These are phyloP conservation scores for Mamestra brassicae DNA, from an alignment of 2,888 invertebrate genomes.

Conservation along the genomic window DNA sequence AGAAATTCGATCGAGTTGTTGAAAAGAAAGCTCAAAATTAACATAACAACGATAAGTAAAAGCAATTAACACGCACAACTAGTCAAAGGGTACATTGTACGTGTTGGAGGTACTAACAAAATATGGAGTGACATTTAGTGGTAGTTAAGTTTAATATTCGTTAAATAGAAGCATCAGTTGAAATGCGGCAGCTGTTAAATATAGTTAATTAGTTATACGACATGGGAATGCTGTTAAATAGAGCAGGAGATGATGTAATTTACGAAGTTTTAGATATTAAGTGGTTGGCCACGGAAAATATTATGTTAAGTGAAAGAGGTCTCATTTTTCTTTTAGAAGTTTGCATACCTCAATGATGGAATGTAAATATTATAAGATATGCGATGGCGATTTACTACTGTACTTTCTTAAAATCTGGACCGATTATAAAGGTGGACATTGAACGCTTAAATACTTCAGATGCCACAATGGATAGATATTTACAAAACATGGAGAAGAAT, in stretches of 20 bases:
- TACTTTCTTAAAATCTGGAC: slow-evolving; percentile 4
- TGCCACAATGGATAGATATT: background rate
- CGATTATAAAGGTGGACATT: background rate
- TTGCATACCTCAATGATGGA: slow-evolving; percentile 41
- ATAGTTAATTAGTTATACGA: slow-evolving; percentile 83
- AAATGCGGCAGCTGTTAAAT: slow-evolving; percentile 85
- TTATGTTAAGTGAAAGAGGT: slow-evolving; percentile 44
- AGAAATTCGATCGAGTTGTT: slow-evolving; percentile 69
- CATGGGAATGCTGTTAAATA: slow-evolving; percentile 70
- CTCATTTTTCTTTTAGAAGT: slow-evolving; percentile 42
- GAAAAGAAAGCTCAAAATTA: slow-evolving; percentile 74
- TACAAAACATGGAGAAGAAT: background rate
- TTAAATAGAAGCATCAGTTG: slow-evolving; percentile 85
- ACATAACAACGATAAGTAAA: slow-evolving; percentile 81
- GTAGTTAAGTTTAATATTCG: slow-evolving; percentile 84
- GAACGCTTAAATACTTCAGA: slow-evolving; percentile 1
- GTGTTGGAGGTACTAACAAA: slow-evolving; percentile 78
- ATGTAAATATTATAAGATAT: slow-evolving; percentile 56
- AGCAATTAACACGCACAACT: slow-evolving; percentile 82
- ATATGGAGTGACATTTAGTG: slow-evolving; percentile 87
- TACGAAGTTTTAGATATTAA: slow-evolving; percentile 65
- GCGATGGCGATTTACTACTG: slow-evolving; percentile 6
- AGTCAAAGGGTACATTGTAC: slow-evolving; percentile 78
- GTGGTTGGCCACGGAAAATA: slow-evolving; percentile 58
- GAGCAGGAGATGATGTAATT: slow-evolving; percentile 67